These are phyloP conservation scores for Periophthalmus magnuspinnatus DNA, from an alignment of 2,797 vertebrate species.

Conservation along the genomic window DNA sequence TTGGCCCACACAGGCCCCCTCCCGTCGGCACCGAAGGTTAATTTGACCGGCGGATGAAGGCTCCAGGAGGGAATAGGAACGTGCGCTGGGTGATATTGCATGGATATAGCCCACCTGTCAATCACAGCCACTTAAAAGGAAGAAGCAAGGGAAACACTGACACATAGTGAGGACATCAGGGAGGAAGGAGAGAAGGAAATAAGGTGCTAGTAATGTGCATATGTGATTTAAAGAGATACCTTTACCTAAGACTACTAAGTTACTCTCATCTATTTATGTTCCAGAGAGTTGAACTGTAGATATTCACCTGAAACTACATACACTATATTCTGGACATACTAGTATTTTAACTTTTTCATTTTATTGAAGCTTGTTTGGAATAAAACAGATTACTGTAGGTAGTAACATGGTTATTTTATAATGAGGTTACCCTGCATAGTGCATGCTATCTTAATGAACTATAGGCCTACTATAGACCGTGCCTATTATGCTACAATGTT, in stretches of 20 bases:
- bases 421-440: not conserved
- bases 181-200: slow-evolving; percentile 11
- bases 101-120: slow-evolving; percentile 81
- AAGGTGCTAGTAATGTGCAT: slow-evolving; percentile 19
- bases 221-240: slow-evolving; percentile 7
- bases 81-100: slow-evolving; percentile 81
- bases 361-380: not conserved
- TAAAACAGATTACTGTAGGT: not conserved
- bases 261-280: not conserved
- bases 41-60: slow-evolving; percentile 81
- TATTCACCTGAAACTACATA: not conserved
- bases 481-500: not conserved
- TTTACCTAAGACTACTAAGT: slow-evolving; percentile 2
- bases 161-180: slow-evolving; percentile 40
- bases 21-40: slow-evolving; percentile 80
- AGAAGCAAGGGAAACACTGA: slow-evolving; percentile 59
- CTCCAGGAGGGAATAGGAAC: slow-evolving; percentile 80
- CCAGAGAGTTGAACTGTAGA: not conserved
- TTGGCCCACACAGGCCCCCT: slow-evolving; percentile 79
- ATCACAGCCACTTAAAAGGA: slow-evolving; percentile 73
- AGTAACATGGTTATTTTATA: not conserved
- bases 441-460: not conserved
- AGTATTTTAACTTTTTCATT: not conserved
- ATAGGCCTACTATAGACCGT: not conserved
- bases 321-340: not conserved